Conservation (phyloP, 2,888 invertebrate species). For the Parnassius mnemosyne region DNA sequence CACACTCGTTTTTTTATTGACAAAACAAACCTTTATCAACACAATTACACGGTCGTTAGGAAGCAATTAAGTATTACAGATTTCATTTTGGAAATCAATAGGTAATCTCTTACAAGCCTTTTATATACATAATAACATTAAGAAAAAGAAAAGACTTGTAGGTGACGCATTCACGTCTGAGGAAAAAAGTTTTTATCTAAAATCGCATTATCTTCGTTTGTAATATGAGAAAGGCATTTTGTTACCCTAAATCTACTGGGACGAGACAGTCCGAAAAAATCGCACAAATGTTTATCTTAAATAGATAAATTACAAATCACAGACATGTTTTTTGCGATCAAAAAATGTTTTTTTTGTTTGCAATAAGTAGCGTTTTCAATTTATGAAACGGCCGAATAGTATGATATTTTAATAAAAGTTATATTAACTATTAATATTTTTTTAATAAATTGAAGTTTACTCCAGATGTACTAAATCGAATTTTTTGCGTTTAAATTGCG, state of each 20-base stretch:
- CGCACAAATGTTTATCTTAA: constrained; percentile 37
- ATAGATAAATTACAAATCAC: constrained; percentile 34
- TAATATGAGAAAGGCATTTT: constrained; percentile 57
- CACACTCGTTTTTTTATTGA: constrained; percentile 49
- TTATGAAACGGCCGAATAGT: too few species aligned
- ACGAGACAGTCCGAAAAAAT: constrained; percentile 30
- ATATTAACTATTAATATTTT: too few species aligned
- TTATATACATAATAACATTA: constrained; percentile 13
- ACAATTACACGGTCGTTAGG: constrained; percentile 74
- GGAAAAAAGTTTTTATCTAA: constrained; percentile 43
- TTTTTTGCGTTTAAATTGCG: too few species aligned
- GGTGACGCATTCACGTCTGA: constrained; percentile 32
- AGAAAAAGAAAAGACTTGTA: constrained; percentile 26
- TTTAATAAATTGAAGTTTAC: too few species aligned
- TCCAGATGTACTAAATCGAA: too few species aligned
- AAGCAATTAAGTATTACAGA: constrained; percentile 54
- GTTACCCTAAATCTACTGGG: constrained; percentile 37
- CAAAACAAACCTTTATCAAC: constrained; percentile 73
- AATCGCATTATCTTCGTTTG: constrained; percentile 52
- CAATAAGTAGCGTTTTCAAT: not conserved
- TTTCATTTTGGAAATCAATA: constrained; percentile 41
- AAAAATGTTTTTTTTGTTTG: too few species aligned
- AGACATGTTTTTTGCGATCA: constrained; percentile 7
- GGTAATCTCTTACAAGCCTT: constrained; percentile 1
- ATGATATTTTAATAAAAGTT: too few species aligned